These are phyloP conservation scores for Saguinus imperator DNA, from an alignment of 2,113 vertebrate species.

Conservation along the genomic window DNA sequence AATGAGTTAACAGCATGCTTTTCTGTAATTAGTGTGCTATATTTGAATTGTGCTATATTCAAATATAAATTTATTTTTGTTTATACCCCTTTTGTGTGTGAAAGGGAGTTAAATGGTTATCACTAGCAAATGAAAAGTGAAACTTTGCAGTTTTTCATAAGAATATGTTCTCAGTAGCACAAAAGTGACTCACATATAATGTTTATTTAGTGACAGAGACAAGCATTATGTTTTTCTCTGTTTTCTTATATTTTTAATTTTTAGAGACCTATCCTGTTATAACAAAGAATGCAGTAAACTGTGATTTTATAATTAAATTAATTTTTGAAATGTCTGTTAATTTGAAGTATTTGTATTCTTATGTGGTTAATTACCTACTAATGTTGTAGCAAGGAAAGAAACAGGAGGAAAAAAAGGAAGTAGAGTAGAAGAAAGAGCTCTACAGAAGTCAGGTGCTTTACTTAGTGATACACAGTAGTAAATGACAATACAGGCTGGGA, in stretches of 20 bases:
- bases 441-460: background rate
- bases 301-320: background rate
- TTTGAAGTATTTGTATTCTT: background rate
- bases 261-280: background rate
- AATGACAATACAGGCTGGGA: background rate
- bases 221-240: background rate
- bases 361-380: background rate
- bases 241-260: background rate
- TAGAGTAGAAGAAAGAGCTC: background rate
- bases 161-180: background rate
- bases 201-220: background rate
- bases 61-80: background rate
- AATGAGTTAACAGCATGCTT: background rate
- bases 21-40: background rate
- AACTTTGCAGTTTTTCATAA: background rate
- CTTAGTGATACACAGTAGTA: background rate
- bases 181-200: background rate
- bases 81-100: background rate
- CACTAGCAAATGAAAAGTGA: background rate
- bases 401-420: rapidly evolving
- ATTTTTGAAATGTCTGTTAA: background rate
- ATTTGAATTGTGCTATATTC: background rate
- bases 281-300: background rate
- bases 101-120: background rate
- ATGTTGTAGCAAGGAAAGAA: background rate